A percentile compares a stretch with the other conserved stretches of the same genome.
Evolutionary conservation across 2,797 vertebrate genomes (phyloP).

Genomic region (Tokudaia tokunoshimensis): DNA sequence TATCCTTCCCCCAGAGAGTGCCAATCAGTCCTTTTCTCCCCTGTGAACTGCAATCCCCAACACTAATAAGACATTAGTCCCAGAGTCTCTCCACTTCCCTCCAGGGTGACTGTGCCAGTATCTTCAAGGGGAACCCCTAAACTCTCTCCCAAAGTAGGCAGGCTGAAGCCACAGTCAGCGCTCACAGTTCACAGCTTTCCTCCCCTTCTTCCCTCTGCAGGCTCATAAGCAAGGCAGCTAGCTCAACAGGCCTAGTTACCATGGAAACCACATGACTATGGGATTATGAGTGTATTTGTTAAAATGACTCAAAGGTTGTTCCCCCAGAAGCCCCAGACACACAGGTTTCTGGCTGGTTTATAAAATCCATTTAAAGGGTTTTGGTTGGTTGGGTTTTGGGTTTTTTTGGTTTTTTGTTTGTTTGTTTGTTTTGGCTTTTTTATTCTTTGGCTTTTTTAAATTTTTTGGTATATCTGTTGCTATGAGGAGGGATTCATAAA

Average conservation of each 20-base stretch:
- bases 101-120: constrained; percentile 25
- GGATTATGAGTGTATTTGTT: constrained; percentile 77
- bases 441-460: neutral
- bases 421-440: neutral
- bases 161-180: constrained; percentile 49
- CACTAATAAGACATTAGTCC: constrained; percentile 4
- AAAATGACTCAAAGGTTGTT: constrained; percentile 84
- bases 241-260: constrained; percentile 82
- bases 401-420: constrained; percentile 61
- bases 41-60: constrained; percentile 13
- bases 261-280: constrained; percentile 84
- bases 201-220: constrained; percentile 52
- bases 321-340: constrained; percentile 72
- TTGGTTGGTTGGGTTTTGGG: neutral
- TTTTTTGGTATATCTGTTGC: constrained; percentile 28
- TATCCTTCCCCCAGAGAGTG: constrained; percentile 27
- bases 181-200: constrained; percentile 67
- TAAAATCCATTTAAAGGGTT: constrained; percentile 66
- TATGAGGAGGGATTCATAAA: constrained; percentile 16
- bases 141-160: constrained; percentile 21
- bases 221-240: constrained; percentile 63
- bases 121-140: constrained; percentile 49
- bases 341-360: constrained; percentile 64
- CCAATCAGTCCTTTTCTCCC: constrained; percentile 36
- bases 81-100: constrained; percentile 49